Evolutionary conservation across 2,113 vertebrate species (phyloP).

Genomic region (Budorcas taxicolor): DNA sequence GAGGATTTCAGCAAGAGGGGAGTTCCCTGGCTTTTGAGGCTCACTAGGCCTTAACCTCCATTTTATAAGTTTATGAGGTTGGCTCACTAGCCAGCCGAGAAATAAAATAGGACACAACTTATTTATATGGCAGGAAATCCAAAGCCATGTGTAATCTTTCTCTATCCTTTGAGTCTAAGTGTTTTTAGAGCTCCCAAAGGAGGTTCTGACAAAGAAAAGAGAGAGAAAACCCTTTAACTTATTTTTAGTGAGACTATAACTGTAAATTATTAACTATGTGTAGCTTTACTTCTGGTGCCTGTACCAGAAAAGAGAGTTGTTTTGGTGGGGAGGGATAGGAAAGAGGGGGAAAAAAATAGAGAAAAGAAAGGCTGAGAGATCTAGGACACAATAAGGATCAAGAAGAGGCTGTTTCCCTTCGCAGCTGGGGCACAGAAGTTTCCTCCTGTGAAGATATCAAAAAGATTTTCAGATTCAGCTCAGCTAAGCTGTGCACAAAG

Average conservation of each 20-base stretch:
- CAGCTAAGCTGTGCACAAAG: neutral
- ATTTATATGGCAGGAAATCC: neutral
- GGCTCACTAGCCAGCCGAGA: neutral
- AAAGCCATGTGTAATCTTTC: neutral
- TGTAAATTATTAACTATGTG: neutral
- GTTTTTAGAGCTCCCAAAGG: neutral
- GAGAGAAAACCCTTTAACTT: neutral
- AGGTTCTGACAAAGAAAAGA: neutral
- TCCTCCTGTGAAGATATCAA: neutral
- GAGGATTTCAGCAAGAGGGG: neutral
- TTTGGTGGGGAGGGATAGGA: neutral
- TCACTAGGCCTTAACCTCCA: accelerated
- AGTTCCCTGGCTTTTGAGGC: neutral
- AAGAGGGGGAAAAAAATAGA: neutral
- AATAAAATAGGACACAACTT: neutral
- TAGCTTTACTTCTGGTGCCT: neutral
- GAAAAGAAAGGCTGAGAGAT: neutral
- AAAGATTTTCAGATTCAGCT: neutral
- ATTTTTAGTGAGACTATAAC: neutral
- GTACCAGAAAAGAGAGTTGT: neutral
- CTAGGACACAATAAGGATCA: neutral
- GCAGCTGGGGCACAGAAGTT: neutral
- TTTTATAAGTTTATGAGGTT: neutral
- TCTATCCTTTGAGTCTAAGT: neutral
- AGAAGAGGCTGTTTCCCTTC: neutral